These are phyloP conservation scores for Conus canariensis DNA, from an alignment of 2,888 invertebrate genomes.

Conservation along the genomic window DNA sequence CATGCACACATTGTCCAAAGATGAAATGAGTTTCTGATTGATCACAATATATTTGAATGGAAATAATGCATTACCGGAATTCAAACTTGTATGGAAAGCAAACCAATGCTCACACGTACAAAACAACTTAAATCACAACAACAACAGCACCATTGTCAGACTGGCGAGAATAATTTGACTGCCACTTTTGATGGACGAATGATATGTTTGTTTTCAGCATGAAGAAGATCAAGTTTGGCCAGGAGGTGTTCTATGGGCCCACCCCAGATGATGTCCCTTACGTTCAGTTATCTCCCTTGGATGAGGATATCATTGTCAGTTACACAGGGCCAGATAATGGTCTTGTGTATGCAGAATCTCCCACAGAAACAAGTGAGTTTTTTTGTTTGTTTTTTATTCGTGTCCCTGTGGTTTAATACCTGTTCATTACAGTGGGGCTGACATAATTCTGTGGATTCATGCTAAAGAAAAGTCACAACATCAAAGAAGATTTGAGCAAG, in stretches of 20 bases:
- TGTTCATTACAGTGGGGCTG: too few species aligned
- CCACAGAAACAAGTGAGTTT: constrained; percentile 50
- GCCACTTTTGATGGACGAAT: neutral
- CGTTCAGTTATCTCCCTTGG: constrained; percentile 80
- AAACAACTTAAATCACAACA: too few species aligned
- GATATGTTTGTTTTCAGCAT: constrained; percentile 29
- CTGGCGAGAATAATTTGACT: neutral
- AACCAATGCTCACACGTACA: too few species aligned
- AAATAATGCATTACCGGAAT: too few species aligned
- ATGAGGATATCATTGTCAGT: constrained; percentile 84
- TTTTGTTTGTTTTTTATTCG: neutral
- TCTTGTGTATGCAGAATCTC: constrained; percentile 84
- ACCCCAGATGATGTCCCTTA: constrained; percentile 86
- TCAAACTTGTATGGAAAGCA: too few species aligned
- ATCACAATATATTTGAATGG: too few species aligned
- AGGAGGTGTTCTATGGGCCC: constrained; percentile 84
- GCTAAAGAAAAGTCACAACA: too few species aligned
- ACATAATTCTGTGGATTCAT: too few species aligned
- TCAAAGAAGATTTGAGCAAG: too few species aligned
- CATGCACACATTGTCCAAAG: too few species aligned
- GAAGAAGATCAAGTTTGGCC: constrained; percentile 65
- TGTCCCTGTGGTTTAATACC: too few species aligned
- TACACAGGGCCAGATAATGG: constrained; percentile 91
- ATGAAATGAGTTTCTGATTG: too few species aligned
- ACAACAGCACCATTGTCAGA: neutral